Base-by-base conservation (phyloP, 2,797 vertebrate genomes). In the Malurus leucopterus region DNA sequence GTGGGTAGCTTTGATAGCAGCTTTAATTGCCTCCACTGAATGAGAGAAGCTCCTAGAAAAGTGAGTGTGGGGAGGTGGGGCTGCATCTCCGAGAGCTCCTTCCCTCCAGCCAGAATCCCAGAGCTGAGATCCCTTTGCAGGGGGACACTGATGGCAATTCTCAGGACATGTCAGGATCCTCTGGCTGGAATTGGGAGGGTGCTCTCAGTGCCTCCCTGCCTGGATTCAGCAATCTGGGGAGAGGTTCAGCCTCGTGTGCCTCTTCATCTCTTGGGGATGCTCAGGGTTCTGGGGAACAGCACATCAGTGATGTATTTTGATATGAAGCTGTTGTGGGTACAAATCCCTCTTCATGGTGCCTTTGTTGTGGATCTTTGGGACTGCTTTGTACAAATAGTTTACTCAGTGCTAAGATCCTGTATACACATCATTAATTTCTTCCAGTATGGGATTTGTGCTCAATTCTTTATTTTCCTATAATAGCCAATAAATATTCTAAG, bases 381-480 rank as follows among this genome's bases (percentile, higher is more conserved):
- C 65, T 86, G 76, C 83, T 75, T 73, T 91, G 80, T 73, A 32
- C 87, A 95, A 94, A 90, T 3, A 89, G 59, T 92, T 91, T 93
- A 75, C 59, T 81, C 70, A 70, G 70, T 46, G 76, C 76, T 81
- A 2, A 59, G 64, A 89, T 65, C 76, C 79, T 93, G 64, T 69
- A 67, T 40, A 70, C 57, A 75, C 87, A 81, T 89, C 87, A 80
- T 94, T 93, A 91, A 92, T 93, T 93, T 86, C 34, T 77, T 69
- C 55, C 19, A 62, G 70, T 63, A 14, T 40, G 79, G 79, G 92
- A 84, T 92, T 93, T 88, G 46, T 46, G 55, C 88, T 94, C 46
- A 17, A 27, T 84, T 84, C 88, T 91, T 89, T 75, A 24, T 93
- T 87, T 93, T 84, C 32, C 22, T 65, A 0, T 86, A 85, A 81